phyloP scores from a whole-genome alignment of 2,888 invertebrate species.

The Agrilus biguttatus region DNA sequence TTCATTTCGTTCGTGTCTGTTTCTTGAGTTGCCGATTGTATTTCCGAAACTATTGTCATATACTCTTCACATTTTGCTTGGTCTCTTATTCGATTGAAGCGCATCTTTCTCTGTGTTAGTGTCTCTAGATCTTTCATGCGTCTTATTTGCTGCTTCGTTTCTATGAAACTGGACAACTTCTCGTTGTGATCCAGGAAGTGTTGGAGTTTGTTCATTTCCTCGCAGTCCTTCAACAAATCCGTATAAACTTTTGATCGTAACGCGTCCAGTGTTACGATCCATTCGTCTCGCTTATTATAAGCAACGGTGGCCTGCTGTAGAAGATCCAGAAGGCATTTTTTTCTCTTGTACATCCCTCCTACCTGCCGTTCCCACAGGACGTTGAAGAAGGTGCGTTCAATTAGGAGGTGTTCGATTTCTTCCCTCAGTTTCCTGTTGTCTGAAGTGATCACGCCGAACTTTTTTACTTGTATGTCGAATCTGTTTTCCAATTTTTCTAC shows the following conservation, averaged over 20 bases:
- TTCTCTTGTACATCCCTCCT: constrained; percentile 59
- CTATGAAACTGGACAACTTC: constrained; percentile 71
- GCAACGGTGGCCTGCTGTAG: constrained; percentile 80
- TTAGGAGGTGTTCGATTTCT: constrained; percentile 68
- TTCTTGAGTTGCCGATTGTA: no score
- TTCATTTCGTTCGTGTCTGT: no score
- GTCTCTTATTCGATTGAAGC: constrained; percentile 50
- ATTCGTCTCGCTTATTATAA: constrained; percentile 76
- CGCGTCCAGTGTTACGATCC: constrained; percentile 64
- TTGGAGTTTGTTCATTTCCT: constrained; percentile 79
- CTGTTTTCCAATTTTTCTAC: constrained; percentile 61
- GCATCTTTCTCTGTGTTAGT: constrained; percentile 57
- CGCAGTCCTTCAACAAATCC: constrained; percentile 45
- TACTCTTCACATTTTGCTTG: constrained; percentile 59
- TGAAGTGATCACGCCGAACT: constrained; percentile 59
- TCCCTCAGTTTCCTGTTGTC: constrained; percentile 58
- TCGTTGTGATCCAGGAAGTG: constrained; percentile 73
- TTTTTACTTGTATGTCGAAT: constrained; percentile 59
- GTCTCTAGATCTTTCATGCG: constrained; percentile 60
- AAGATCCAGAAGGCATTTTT: constrained; percentile 68
- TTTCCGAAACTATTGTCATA: constrained; percentile 14
- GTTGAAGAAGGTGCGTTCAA: constrained; percentile 74
- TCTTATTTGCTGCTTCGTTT: constrained; percentile 69
- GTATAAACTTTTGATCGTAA: constrained; percentile 65
- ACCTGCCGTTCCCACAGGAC: constrained; percentile 64